These are phyloP conservation scores for Eutolmus rufibarbis DNA, from an alignment of 2,888 invertebrate genomes.

Conservation along the genomic window DNA sequence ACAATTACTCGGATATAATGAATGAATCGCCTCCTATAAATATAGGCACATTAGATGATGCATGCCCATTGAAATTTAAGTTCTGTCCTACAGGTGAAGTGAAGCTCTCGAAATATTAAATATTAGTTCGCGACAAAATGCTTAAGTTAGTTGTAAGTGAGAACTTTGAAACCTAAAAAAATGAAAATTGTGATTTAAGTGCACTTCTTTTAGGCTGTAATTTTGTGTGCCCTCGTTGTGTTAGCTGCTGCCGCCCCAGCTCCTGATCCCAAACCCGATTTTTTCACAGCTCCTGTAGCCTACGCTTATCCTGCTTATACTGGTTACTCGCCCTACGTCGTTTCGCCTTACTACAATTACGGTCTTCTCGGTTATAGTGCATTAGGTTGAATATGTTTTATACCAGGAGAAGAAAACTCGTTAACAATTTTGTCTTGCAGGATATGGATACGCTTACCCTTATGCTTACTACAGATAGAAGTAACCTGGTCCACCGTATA, in stretches of 20 bases:
- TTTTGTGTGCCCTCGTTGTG: conserved; percentile 43
- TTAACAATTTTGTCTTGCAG: conserved; percentile 3
- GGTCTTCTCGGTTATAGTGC: conserved; percentile 13
- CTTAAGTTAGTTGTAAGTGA: conserved; percentile 45
- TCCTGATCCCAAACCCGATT: conserved; percentile 44
- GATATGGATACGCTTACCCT: conserved; percentile 42
- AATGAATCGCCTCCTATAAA: conserved; percentile 24
- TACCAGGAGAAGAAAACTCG: background rate
- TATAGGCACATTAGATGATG: background rate
- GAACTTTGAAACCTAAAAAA: background rate
- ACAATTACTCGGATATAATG: conserved; percentile 14
- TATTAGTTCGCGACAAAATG: conserved; percentile 41
- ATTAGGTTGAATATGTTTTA: conserved; percentile 16
- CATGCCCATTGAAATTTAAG: background rate
- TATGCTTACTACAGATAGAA: conserved; percentile 29
- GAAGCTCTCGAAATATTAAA: background rate
- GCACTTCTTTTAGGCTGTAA: conserved; percentile 24
- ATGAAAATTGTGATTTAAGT: background rate
- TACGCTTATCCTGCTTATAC: conserved; percentile 11
- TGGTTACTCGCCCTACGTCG: conserved; percentile 45
- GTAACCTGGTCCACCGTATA: background rate
- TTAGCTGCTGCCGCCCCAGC: conserved; percentile 39
- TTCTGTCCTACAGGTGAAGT: background rate
- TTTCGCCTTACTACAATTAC: conserved; percentile 38
- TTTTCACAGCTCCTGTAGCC: conserved; percentile 19